These are phyloP conservation scores for Trachelus stipa DNA, from an alignment of 2,888 invertebrate genomes.

Conservation along the genomic window DNA sequence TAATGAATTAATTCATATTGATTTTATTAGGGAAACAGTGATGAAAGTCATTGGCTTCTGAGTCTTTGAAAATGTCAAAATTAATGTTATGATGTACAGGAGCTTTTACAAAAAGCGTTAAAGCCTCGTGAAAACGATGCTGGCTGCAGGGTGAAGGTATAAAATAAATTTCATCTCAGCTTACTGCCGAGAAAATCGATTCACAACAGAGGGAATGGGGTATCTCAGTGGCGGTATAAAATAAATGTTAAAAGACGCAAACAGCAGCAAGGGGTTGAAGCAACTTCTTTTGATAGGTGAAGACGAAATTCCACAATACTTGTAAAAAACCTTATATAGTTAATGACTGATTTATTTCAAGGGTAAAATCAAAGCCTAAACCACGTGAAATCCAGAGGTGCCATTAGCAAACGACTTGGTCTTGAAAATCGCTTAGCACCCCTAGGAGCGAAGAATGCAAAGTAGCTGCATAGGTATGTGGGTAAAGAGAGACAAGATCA, in stretches of 20 bases:
- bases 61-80: background rate
- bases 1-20: too few species aligned
- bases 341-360: background rate
- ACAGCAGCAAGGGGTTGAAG: background rate
- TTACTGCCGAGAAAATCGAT: background rate
- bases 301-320: background rate
- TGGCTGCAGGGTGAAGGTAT: background rate
- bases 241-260: background rate
- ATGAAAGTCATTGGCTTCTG: background rate
- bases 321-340: background rate
- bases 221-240: background rate
- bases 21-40: too few species aligned
- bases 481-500: background rate
- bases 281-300: background rate
- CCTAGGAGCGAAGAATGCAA: background rate
- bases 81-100: background rate
- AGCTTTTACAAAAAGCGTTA: background rate
- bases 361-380: background rate
- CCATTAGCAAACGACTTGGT: conserved; percentile 4
- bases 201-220: background rate
- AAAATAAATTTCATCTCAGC: background rate
- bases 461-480: background rate
- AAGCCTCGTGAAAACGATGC: background rate
- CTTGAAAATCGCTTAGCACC: background rate
- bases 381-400: background rate